phyloP scores from a whole-genome alignment of 37 sponge, comb jelly and placozoan species.

The Chondrilla cf. caribensis region DNA sequence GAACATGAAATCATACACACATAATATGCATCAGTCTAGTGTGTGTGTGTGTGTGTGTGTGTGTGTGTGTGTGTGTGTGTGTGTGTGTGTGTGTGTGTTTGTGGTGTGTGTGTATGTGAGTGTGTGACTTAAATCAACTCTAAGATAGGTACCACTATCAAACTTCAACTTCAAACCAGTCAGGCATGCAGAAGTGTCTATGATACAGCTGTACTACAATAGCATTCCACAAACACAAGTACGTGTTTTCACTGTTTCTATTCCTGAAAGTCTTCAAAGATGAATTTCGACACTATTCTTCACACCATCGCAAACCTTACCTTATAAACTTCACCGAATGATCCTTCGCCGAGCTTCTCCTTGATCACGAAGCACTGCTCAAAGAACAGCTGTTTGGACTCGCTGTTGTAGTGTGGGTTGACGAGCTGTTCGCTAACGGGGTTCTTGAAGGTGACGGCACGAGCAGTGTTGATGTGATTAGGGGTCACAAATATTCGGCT shows the following conservation, averaged over 20 bases:
- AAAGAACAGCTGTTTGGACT: conserved; percentile 41
- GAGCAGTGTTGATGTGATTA: conserved; percentile 4
- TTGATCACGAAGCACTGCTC: conserved; percentile 77
- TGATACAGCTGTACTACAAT: too few species aligned
- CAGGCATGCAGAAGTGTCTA: too few species aligned
- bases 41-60: neutral
- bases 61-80: conserved; percentile 5
- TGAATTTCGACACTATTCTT: too few species aligned
- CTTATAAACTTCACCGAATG: conserved; percentile 75
- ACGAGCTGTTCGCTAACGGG: neutral
- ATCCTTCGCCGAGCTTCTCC: conserved; percentile 77
- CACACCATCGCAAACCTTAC: conserved; percentile 7
- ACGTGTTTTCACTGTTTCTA: too few species aligned
- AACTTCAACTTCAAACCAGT: too few species aligned
- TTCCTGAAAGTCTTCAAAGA: too few species aligned
- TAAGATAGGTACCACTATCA: neutral
- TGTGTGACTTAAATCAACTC: neutral
- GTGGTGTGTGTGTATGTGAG: neutral
- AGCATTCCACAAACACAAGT: too few species aligned
- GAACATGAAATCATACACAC: too few species aligned
- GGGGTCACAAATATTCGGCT: conserved; percentile 51
- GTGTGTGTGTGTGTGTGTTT: neutral
- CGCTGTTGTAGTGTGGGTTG: conserved; percentile 42
- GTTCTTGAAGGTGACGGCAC: conserved; percentile 54
- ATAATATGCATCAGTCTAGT: too few species aligned